Percentiles rank a stretch among this genome's conserved stretches.
Conservation (phyloP, 2,113 vertebrate genomes). For the Octodon degus region DNA sequence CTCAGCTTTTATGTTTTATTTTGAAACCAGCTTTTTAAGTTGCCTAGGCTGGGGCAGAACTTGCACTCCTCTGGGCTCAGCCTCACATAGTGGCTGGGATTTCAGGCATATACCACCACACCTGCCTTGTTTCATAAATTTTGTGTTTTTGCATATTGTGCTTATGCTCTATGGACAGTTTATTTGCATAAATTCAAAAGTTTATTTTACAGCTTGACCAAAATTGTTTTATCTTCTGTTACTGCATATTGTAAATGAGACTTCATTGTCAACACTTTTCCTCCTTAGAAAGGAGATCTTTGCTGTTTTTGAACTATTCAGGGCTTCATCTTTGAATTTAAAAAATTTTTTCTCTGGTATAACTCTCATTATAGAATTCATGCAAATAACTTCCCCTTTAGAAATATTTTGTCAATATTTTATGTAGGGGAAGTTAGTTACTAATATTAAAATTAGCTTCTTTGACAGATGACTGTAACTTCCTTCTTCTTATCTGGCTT, state of each 20-base stretch:
- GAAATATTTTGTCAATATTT: background rate
- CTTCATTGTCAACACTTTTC: background rate
- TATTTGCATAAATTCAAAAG: background rate
- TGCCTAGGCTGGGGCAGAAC: background rate
- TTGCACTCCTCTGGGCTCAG: background rate
- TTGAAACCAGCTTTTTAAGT: background rate
- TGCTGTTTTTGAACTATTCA: background rate
- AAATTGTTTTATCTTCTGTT: background rate
- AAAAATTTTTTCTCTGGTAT: background rate
- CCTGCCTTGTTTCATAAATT: background rate
- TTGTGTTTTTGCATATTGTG: background rate
- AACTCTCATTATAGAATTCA: background rate
- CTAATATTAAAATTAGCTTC: background rate
- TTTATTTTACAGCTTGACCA: background rate
- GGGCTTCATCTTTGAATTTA: slow-evolving; percentile 15
- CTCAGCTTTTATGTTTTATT: background rate
- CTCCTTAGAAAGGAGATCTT: background rate
- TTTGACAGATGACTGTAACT: background rate
- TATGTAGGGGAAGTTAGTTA: background rate
- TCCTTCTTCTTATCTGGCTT: background rate
- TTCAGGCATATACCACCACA: background rate
- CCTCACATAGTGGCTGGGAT: background rate
- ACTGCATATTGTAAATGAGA: background rate
- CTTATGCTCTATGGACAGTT: background rate
- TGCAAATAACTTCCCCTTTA: background rate